phyloP scores from a whole-genome alignment of 2,113 vertebrate genomes.

The Galeopterus variegatus region DNA sequence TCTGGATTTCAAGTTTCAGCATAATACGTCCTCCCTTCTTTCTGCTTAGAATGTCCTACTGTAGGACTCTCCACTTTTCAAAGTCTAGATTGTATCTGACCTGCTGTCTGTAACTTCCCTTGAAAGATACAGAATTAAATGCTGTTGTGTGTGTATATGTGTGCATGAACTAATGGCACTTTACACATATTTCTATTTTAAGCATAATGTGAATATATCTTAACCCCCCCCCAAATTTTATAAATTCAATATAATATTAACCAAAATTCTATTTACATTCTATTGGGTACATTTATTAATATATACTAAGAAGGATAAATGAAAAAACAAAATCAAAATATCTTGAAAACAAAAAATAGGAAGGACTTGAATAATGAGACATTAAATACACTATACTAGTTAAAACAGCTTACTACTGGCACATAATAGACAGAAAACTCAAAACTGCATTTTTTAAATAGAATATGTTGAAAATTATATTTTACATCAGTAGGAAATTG shows the following conservation, averaged over 20 bases:
- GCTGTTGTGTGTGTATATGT: neutral
- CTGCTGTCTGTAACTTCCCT: neutral
- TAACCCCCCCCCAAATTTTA: neutral
- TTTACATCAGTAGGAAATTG: neutral
- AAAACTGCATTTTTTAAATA: neutral
- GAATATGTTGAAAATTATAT: neutral
- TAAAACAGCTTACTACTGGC: neutral
- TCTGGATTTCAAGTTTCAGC: neutral
- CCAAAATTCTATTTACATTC: neutral
- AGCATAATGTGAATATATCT: neutral
- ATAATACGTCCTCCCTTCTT: neutral
- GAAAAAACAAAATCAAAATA: slow-evolving; percentile 12
- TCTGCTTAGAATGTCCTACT: neutral
- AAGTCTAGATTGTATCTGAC: neutral
- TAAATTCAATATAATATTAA: neutral
- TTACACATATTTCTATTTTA: neutral
- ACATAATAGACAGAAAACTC: neutral
- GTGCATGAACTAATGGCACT: neutral
- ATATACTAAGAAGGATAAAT: slow-evolving; percentile 30
- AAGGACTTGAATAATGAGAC: neutral
- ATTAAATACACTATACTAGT: neutral
- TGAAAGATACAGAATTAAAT: neutral
- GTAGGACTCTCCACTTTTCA: neutral
- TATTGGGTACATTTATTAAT: neutral
- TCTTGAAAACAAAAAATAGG: neutral